Conservation (phyloP, 2,888 invertebrate species). For the Athalia cordata region DNA sequence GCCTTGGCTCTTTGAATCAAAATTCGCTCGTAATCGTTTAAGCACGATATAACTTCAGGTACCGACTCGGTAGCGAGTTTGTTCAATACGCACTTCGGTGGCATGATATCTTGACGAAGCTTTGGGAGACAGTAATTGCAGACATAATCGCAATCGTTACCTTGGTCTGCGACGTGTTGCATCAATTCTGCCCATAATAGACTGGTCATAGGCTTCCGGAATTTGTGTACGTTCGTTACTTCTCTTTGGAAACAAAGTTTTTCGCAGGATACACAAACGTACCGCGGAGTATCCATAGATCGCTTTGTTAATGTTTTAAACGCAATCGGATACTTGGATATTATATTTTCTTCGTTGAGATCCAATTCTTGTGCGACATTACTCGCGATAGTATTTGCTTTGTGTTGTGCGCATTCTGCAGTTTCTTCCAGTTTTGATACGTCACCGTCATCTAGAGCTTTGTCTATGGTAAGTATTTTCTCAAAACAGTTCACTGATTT, state of each 20-base stretch:
- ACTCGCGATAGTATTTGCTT: constrained; percentile 27
- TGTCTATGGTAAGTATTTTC: constrained; percentile 37
- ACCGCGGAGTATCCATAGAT: constrained; percentile 49
- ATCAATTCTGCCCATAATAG: constrained; percentile 47
- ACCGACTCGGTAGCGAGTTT: constrained; percentile 49
- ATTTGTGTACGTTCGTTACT: constrained; percentile 42
- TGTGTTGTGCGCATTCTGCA: constrained; percentile 23
- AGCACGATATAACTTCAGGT: constrained; percentile 50
- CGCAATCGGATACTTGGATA: constrained; percentile 46
- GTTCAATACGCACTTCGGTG: constrained; percentile 59
- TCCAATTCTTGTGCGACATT: constrained; percentile 42
- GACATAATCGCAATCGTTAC: constrained; percentile 13
- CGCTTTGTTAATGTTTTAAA: constrained; percentile 50
- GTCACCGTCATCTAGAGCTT: constrained; percentile 45
- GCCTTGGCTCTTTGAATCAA: constrained; percentile 64
- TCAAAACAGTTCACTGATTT: constrained; percentile 8
- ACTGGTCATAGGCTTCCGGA: constrained; percentile 46
- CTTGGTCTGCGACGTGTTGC: constrained; percentile 5
- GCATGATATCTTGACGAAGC: constrained; percentile 53
- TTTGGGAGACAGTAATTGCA: constrained; percentile 50
- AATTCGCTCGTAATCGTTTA: constrained; percentile 58
- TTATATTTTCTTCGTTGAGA: constrained; percentile 51
- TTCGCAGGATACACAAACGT: constrained; percentile 53
- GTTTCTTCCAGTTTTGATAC: constrained; percentile 22
- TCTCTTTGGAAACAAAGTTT: constrained; percentile 52